These are phyloP conservation scores for Centropus unirufus DNA, from an alignment of 2,113 vertebrate species.

Conservation along the genomic window DNA sequence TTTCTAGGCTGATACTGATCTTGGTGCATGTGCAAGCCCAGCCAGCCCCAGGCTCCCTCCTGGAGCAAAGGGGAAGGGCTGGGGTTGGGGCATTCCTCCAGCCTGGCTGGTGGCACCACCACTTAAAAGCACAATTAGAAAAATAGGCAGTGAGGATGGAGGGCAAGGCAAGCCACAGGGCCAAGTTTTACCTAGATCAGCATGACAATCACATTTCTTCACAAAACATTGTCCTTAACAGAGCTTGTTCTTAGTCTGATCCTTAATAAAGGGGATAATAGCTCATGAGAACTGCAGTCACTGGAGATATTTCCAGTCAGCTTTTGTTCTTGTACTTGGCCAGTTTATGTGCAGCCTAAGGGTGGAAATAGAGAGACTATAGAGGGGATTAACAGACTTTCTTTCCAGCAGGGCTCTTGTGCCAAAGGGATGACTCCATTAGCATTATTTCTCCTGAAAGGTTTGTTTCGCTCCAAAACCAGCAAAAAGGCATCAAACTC, in stretches of 20 bases:
- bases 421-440: slow-evolving; percentile 49
- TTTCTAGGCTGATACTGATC: background rate
- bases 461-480: slow-evolving; percentile 26
- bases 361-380: slow-evolving; percentile 51
- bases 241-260: slow-evolving; percentile 49
- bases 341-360: slow-evolving; percentile 47
- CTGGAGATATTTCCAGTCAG: slow-evolving; percentile 37
- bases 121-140: slow-evolving; percentile 22
- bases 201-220: slow-evolving; percentile 60
- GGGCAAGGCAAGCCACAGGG: background rate
- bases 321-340: slow-evolving; percentile 61
- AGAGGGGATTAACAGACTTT: slow-evolving; percentile 58
- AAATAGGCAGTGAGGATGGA: background rate
- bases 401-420: slow-evolving; percentile 24
- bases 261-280: slow-evolving; percentile 59
- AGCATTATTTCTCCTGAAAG: slow-evolving; percentile 42
- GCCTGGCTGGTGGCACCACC: background rate
- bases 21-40: background rate
- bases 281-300: slow-evolving; percentile 51
- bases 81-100: background rate
- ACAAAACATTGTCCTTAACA: slow-evolving; percentile 36
- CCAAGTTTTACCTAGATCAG: slow-evolving; percentile 52
- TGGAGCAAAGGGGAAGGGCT: background rate
- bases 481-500: slow-evolving; percentile 6
- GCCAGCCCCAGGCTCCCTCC: rapidly evolving